phyloP scores from a whole-genome alignment of 30 jellyfish, hydroid and myxozoan genomes.

The Pelagia noctiluca region DNA sequence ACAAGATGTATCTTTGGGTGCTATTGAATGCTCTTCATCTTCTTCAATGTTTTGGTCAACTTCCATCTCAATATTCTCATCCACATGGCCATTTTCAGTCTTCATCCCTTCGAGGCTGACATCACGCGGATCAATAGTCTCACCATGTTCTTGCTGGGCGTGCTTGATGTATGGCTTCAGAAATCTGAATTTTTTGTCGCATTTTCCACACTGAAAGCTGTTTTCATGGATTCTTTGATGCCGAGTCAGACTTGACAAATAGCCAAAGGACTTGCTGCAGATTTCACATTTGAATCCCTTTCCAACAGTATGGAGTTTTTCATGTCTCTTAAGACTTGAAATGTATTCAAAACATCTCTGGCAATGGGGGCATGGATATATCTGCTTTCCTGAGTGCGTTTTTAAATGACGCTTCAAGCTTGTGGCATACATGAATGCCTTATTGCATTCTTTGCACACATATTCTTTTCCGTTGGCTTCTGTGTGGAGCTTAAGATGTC shows the following conservation, averaged over 20 bases:
- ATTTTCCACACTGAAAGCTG: constrained; percentile 36
- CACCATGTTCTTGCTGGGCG: constrained; percentile 67
- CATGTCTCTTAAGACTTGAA: constrained; percentile 79
- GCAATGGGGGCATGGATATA: constrained; percentile 72
- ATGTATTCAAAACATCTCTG: constrained; percentile 71
- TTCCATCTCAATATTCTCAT: not conserved
- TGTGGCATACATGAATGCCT: constrained; percentile 76
- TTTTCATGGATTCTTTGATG: constrained; percentile 73
- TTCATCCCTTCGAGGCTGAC: too few relatives aligned
- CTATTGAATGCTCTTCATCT: not conserved
- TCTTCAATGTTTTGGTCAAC: not conserved
- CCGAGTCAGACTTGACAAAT: constrained; percentile 71
- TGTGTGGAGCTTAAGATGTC: constrained; percentile 73
- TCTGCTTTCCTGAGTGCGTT: constrained; percentile 67
- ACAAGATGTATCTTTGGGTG: not conserved
- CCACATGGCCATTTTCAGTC: constrained; percentile 33
- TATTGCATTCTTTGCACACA: constrained; percentile 70
- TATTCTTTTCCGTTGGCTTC: constrained; percentile 70
- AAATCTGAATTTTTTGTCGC: constrained; percentile 63
- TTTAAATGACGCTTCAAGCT: constrained; percentile 72
- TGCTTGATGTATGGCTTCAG: constrained; percentile 70
- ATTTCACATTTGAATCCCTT: constrained; percentile 62
- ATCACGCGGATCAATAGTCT: not conserved
- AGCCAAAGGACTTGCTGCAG: constrained; percentile 77
- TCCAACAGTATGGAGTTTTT: constrained; percentile 73